Evolutionary conservation across 2,113 vertebrate species (phyloP), one percentile per base, ranked within the genome.

Genomic region (Danionella cerebrum): DNA sequence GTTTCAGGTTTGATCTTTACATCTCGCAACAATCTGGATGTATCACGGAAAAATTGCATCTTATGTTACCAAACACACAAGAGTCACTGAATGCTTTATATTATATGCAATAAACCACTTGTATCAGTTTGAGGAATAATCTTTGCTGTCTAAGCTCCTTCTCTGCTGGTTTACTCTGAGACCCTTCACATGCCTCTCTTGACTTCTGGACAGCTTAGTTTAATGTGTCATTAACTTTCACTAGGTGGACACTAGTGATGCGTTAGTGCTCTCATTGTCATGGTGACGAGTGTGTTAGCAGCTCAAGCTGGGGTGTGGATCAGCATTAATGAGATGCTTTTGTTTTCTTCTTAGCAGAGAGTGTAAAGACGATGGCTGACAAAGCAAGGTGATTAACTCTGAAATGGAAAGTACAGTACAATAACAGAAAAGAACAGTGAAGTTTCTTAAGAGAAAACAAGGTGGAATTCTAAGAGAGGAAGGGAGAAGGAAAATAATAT

Each of bases 191-290:
- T 62, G 45, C 52, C 60, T 39, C 11, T 35, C 58, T 35, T n/a
- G 36, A 64, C 59, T 48, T 55, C 57, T 53, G 51, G 62, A 31
- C 47, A 72, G 60, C 36, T 53, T 63, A 42, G 73, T 70, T 67
- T 36, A 67, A 65, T 70, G 70, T 52, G 51, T 66, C 71, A 78
- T 73, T 65, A 71, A 53, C 64, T 71, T 59, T 71, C 67, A 73
- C 69, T 76, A 65, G 58, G 29, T 45, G 47, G 55, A 63, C 38
- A 38, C 66, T 70, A 68, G 48, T 6, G 22, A 24, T 65, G n/a
- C 52, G 55, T 72, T 68, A 52, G 44, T 54, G 53, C 31, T 67
- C 67, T 63, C 42, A 48, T 73, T n/a, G 59, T 67, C 58, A 69
- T 69, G 48, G 60, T 35, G 55, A 74, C 71, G 22, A 19, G 33